A percentile compares a stretch with the other conserved stretches of the same genome.
These are phyloP conservation scores for Agelaius tricolor DNA, from an alignment of 2,113 vertebrate genomes.

Conservation along the genomic window DNA sequence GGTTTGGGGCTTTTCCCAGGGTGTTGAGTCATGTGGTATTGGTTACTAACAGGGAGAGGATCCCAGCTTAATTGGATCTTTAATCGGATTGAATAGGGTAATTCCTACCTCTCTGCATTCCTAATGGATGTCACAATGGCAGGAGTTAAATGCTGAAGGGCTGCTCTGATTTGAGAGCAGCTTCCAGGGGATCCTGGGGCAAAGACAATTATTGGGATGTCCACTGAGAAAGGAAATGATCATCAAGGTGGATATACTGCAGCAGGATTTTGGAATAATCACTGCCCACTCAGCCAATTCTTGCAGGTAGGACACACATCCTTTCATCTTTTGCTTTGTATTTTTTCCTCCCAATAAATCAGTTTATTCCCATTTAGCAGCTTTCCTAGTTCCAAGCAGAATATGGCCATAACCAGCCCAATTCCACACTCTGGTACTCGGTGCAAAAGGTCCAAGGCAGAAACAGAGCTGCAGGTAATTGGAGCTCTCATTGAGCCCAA, in stretches of 20 bases:
- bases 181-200: slow-evolving; percentile 26
- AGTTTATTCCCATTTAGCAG: background rate
- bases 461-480: background rate
- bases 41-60: background rate
- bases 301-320: background rate
- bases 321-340: background rate
- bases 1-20: background rate
- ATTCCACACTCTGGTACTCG: fast-evolving
- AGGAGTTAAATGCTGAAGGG: slow-evolving; percentile 13
- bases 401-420: background rate
- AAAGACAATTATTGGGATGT: background rate
- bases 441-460: fast-evolving
- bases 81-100: slow-evolving; percentile 48
- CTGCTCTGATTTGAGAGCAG: slow-evolving; percentile 2
- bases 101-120: slow-evolving; percentile 26
- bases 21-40: background rate
- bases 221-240: background rate
- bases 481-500: background rate
- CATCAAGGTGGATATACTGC: background rate
- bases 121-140: slow-evolving; percentile 23
- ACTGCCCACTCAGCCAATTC: background rate
- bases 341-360: background rate
- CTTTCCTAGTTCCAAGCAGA: background rate
- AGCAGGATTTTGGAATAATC: background rate
- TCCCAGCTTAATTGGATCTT: slow-evolving; percentile 50